A percentile compares a stretch with the other conserved stretches of the same genome.
Evolutionary conservation across 2,797 vertebrate species (phyloP).

Genomic region (Megalops cyprinoides): DNA sequence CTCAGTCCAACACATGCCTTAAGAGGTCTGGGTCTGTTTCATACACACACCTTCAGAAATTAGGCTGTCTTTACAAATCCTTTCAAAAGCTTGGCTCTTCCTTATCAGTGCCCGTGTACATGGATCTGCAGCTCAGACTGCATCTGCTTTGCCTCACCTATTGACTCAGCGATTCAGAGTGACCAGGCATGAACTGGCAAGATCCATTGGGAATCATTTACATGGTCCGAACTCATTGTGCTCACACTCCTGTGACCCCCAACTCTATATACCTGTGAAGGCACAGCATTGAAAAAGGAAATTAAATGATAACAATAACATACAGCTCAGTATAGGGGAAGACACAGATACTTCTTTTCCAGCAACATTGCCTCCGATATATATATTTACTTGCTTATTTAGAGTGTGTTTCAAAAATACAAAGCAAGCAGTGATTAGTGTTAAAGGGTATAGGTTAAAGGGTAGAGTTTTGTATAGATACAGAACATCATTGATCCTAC

Average conservation of each 20-base stretch:
- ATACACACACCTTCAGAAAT: no score
- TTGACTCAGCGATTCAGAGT: neutral
- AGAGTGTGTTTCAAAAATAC: no score
- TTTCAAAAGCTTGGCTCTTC: neutral
- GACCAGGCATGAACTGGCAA: neutral
- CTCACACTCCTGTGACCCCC: neutral
- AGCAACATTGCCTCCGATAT: neutral
- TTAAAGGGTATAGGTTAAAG: no score
- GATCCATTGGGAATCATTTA: neutral
- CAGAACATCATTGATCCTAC: no score
- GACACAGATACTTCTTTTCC: neutral
- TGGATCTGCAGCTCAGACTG: neutral
- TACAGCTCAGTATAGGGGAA: no score
- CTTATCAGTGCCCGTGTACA: conserved; percentile 18
- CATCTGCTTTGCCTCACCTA: neutral
- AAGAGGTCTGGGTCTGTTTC: no score
- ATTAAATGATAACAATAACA: neutral
- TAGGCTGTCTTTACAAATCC: no score
- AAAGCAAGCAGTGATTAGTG: no score
- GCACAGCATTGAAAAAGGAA: neutral
- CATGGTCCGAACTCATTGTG: neutral
- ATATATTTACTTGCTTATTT: no score
- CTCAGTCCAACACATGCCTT: no score
- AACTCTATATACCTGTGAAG: neutral
- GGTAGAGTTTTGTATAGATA: no score